Percentiles rank a stretch among this genome's conserved stretches.
These are phyloP conservation scores for Trichopria drosophilae DNA, from an alignment of 2,888 invertebrate species.

Conservation along the genomic window DNA sequence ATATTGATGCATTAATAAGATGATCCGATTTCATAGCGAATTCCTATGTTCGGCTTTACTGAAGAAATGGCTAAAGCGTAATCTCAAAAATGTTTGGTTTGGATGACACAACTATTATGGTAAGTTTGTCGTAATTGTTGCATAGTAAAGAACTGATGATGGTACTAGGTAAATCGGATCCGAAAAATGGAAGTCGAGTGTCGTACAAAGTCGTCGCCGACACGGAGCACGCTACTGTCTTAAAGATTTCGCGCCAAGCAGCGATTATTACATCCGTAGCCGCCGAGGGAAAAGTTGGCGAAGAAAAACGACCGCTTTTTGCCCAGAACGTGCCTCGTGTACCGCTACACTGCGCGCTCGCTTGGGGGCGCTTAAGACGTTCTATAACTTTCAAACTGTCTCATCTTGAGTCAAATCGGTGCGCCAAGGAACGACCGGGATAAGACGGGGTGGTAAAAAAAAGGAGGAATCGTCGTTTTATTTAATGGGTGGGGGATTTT, in stretches of 20 bases:
- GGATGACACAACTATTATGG: too few species aligned
- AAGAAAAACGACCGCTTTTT: constrained; percentile 29
- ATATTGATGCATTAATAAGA: too few species aligned
- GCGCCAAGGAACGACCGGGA: background rate
- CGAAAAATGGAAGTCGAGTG: too few species aligned
- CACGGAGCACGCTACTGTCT: background rate
- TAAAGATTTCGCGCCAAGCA: background rate
- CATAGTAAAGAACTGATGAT: too few species aligned
- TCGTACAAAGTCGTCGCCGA: background rate
- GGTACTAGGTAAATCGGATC: too few species aligned
- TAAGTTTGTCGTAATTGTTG: too few species aligned
- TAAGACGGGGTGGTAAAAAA: background rate
- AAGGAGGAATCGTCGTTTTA: constrained; percentile 12
- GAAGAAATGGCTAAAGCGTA: too few species aligned
- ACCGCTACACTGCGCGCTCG: background rate
- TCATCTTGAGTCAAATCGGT: constrained; percentile 27
- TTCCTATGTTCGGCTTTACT: too few species aligned
- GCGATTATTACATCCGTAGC: constrained; percentile 28
- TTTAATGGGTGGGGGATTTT: constrained; percentile 16
- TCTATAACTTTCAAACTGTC: constrained; percentile 26
- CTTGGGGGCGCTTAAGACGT: constrained; percentile 23
- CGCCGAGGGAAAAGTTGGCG: constrained; percentile 25
- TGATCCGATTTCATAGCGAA: too few species aligned
- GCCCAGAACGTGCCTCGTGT: constrained; percentile 25
- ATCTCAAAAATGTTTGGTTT: too few species aligned